Evolutionary conservation across 2,888 invertebrate genomes (phyloP).

Genomic region (Luffia ferchaultella): DNA sequence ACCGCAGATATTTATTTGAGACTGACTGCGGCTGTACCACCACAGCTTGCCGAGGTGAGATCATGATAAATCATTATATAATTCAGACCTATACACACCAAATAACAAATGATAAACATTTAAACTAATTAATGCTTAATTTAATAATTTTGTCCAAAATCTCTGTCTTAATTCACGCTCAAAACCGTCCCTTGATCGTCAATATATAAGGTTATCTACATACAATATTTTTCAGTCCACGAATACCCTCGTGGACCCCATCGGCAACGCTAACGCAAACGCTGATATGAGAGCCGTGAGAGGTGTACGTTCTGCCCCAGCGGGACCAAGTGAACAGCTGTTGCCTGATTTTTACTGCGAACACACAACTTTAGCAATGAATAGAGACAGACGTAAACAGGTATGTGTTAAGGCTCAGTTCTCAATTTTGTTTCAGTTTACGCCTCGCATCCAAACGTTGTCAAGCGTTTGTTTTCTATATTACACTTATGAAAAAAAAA

Average conservation of each 20-base stretch:
- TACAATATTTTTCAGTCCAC: conserved; percentile 74
- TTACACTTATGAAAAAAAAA: not conserved
- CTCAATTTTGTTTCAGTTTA: no score
- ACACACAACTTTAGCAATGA: conserved; percentile 93
- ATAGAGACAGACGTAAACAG: conserved; percentile 86
- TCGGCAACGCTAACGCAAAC: conserved; percentile 75
- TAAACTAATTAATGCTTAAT: no score
- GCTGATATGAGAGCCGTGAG: conserved; percentile 71
- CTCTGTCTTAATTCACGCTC: not conserved
- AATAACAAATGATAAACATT: not conserved
- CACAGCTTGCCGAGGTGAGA: conserved; percentile 78
- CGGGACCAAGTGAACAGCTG: conserved; percentile 79
- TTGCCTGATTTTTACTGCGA: conserved; percentile 96
- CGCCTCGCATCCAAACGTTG: no score
- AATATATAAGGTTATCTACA: no score
- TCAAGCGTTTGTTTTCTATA: no score
- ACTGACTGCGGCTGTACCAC: conserved; percentile 75
- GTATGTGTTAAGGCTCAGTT: conserved; percentile 45
- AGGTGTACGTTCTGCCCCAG: conserved; percentile 72
- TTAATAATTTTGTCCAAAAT: not conserved
- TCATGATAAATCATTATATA: no score
- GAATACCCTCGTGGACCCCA: conserved; percentile 73
- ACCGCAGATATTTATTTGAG: conserved; percentile 72
- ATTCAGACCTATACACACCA: not conserved
- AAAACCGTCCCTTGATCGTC: no score